A percentile compares a stretch with the other conserved stretches of the same genome.
These are phyloP conservation scores for Arvicanthis niloticus DNA, from an alignment of 2,113 vertebrate genomes.

Conservation along the genomic window DNA sequence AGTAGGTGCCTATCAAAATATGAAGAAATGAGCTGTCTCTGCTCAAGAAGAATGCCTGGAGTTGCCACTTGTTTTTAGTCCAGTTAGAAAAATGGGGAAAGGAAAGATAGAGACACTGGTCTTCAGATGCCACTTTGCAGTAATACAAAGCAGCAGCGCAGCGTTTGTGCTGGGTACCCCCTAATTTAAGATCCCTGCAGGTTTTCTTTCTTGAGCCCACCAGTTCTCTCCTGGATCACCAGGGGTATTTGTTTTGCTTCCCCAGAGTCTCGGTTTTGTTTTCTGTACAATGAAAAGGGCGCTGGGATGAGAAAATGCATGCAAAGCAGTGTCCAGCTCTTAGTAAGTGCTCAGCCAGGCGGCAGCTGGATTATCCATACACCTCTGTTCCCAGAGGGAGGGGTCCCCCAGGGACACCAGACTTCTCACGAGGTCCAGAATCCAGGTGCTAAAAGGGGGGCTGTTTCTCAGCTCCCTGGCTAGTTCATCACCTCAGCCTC, in stretches of 20 bases:
- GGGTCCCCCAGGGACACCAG: neutral
- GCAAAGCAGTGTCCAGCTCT: neutral
- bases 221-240: neutral
- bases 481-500: slow-evolving; percentile 51
- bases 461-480: slow-evolving; percentile 65
- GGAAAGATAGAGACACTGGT: neutral
- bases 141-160: neutral
- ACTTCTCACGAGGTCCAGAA: neutral
- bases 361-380: slow-evolving; percentile 1
- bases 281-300: slow-evolving; percentile 49
- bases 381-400: neutral
- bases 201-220: neutral
- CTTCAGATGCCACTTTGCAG: slow-evolving; percentile 25
- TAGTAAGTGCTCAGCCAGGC: neutral
- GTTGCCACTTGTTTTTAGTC: neutral
- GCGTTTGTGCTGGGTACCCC: neutral
- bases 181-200: neutral
- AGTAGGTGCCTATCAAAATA: neutral
- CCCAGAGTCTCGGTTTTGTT: slow-evolving; percentile 42
- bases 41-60: neutral
- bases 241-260: slow-evolving; percentile 5
- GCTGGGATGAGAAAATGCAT: slow-evolving; percentile 32
- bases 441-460: neutral
- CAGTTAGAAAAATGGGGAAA: slow-evolving; percentile 21
- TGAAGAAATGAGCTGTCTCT: neutral